Conservation (phyloP, 2,888 invertebrate species). For the Prosopocoilus inquinatus region DNA sequence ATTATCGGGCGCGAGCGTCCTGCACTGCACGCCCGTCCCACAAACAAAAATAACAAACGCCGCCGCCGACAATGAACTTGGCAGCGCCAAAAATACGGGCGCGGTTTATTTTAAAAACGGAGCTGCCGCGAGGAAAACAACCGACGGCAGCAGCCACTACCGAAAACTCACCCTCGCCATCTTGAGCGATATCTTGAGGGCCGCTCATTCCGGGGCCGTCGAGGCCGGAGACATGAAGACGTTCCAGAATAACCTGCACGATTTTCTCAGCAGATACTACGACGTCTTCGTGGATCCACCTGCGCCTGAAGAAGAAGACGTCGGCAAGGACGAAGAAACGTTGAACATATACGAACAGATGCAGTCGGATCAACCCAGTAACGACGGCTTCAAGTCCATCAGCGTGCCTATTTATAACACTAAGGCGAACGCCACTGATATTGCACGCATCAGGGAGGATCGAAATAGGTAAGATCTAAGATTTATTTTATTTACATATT, state of each 20-base stretch:
- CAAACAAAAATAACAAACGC: background rate
- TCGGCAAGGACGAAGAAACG: constrained; percentile 8
- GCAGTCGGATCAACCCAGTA: constrained; percentile 30
- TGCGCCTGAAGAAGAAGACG: background rate
- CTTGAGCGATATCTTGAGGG: background rate
- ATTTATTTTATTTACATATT: background rate
- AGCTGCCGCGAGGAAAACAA: background rate
- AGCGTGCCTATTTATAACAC: constrained; percentile 12
- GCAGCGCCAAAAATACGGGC: background rate
- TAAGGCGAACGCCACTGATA: constrained; percentile 16
- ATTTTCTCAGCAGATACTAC: constrained; percentile 25
- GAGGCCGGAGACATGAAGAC: constrained; percentile 2
- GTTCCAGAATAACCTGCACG: constrained; percentile 22
- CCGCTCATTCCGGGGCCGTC: background rate
- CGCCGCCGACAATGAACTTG: background rate
- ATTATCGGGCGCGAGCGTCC: background rate
- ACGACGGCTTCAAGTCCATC: constrained; percentile 6
- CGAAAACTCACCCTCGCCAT: background rate
- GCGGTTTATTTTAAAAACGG: background rate
- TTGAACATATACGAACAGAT: constrained; percentile 27
- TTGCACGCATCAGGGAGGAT: constrained; percentile 20
- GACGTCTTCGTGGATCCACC: constrained; percentile 14
- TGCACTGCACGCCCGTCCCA: background rate
- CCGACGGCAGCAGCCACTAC: background rate
- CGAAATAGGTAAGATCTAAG: constrained; percentile 26